Evolutionary conservation across 2,797 vertebrate species (phyloP), one percentile per base, ranked within the genome.

Genomic region (Galaxias olidus): DNA sequence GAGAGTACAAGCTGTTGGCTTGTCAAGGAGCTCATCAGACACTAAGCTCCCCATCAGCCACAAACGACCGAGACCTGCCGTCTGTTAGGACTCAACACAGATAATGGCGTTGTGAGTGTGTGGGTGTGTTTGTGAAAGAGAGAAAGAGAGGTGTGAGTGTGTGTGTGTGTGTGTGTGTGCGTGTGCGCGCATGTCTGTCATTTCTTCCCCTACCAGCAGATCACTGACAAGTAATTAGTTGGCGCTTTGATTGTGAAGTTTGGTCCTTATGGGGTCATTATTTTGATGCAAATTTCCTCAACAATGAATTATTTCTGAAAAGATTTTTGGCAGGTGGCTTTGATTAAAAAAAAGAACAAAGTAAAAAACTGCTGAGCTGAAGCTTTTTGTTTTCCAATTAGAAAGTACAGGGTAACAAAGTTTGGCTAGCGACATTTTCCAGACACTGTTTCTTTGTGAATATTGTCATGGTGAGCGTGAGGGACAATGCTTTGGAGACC

Each of bases 241-340:
- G 73, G 75, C 65, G 72, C 70, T 81, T 81, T 80, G 79, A 86
- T 84, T 77, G 74, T 72, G 63, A 63, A 19, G 54, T 52, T 50
- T 54, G 61, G 77, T 65, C 71, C 79, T 69, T 68, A 72, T 70
- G 77, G 76, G 65, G 71, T 76, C 69, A 73, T 81, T 84, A 83
- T 83, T 82, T 81, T 79, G 74, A 85, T 83, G 78, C 77, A 79
- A 81, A 83, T 80, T 69, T 18, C 78, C 78, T 73, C 65, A 80
- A 83, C 78, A 79, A 74, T 17, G 45, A 18, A 82, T 75, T 66
- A 53, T 69, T 73, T 53, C 50, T 9, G 61, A 58, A 48, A 83
- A 75, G 65, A 71, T 62, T 77, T 75, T 82, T 85, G 82, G 84
- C 84, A 75, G 66, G 78, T 65, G 62, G 61, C 74, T 79, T 60